These are phyloP conservation scores for Oreochromis tanganicae DNA, from an alignment of 2,113 vertebrate species.

Conservation along the genomic window DNA sequence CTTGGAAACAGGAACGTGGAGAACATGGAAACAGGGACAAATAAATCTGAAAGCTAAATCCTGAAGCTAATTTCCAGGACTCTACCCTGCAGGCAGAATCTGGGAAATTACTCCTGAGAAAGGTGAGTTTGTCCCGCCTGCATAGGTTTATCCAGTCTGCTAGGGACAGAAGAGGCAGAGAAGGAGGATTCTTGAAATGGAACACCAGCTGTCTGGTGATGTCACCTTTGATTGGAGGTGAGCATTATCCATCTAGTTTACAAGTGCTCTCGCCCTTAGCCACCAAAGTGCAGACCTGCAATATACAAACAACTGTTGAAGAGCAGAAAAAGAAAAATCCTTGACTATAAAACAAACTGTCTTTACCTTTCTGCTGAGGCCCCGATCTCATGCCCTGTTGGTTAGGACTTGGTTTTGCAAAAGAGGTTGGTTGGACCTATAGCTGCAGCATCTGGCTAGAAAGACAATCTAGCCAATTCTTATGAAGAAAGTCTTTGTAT, in stretches of 20 bases:
- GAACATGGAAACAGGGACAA: background rate
- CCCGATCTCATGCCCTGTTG: background rate
- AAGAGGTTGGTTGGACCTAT: background rate
- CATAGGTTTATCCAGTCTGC: background rate
- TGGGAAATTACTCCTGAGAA: background rate
- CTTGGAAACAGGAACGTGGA: background rate
- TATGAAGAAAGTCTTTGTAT: background rate
- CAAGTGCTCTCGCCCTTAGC: background rate
- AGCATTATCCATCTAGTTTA: background rate
- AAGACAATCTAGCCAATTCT: background rate
- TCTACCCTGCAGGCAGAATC: background rate
- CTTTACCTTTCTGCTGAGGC: background rate
- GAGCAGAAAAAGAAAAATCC: background rate
- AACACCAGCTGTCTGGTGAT: background rate
- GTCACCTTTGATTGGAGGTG: background rate
- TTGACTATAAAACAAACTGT: background rate
- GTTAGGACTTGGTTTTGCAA: background rate
- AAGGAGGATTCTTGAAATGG: background rate
- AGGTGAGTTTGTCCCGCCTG: rapidly evolving
- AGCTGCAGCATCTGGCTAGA: background rate
- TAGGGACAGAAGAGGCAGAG: background rate
- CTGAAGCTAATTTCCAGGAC: background rate
- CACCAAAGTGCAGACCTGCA: background rate
- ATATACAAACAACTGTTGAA: background rate
- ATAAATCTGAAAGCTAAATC: background rate